Evolutionary conservation across 2,888 invertebrate genomes (phyloP).

Genomic region (Amorpha juglandis): DNA sequence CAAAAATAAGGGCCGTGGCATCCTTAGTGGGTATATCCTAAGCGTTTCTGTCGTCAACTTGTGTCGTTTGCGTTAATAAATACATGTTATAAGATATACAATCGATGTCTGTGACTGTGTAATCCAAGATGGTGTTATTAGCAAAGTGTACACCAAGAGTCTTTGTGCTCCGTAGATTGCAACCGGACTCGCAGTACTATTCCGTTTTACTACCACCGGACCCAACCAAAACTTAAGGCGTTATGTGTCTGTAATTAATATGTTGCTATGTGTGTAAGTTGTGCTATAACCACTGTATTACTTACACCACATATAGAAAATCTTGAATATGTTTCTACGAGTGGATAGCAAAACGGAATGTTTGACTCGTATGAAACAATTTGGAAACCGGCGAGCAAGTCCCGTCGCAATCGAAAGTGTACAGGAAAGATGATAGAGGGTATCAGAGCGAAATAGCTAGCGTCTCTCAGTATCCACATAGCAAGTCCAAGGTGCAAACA

Average conservation of each 20-base stretch:
- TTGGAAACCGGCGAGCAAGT: constrained; percentile 59
- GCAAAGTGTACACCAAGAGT: constrained; percentile 83
- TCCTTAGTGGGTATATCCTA: constrained; percentile 31
- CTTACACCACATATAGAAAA: constrained; percentile 9
- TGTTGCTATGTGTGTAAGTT: constrained; percentile 21
- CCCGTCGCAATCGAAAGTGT: constrained; percentile 82
- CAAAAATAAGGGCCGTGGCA: constrained; percentile 60
- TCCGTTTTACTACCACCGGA: constrained; percentile 54
- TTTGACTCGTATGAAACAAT: constrained; percentile 46
- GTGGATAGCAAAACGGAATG: constrained; percentile 56
- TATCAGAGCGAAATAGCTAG: constrained; percentile 83
- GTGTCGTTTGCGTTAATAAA: constrained; percentile 24
- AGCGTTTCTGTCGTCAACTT: constrained; percentile 14
- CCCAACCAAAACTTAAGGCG: constrained; percentile 26
- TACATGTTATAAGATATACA: constrained; percentile 23
- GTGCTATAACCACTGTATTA: constrained; percentile 4
- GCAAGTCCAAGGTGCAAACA: constrained; percentile 86
- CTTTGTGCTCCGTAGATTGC: constrained; percentile 84
- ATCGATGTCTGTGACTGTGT: constrained; percentile 82
- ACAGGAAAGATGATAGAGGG: constrained; percentile 83
- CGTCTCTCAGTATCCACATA: constrained; percentile 82
- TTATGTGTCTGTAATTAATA: constrained; percentile 30
- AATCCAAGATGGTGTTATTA: constrained; percentile 83
- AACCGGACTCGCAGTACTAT: constrained; percentile 79
- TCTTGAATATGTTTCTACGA: constrained; percentile 31